Evolutionary conservation across 2,797 vertebrate species (phyloP).

Genomic region (Salmo trutta): DNA sequence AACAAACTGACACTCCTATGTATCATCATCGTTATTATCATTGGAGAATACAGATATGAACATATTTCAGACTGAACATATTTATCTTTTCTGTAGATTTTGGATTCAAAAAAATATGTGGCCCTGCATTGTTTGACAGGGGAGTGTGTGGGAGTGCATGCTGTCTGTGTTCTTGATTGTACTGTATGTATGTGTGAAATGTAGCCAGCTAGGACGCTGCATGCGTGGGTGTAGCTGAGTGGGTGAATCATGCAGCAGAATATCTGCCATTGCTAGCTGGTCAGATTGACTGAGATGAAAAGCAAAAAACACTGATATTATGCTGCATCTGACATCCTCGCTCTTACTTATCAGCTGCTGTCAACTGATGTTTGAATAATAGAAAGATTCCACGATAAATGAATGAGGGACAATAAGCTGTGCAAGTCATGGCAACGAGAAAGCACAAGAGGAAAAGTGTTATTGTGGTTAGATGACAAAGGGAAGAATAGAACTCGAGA

Average conservation of each 20-base stretch:
- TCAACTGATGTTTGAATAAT: background rate
- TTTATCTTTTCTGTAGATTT: background rate
- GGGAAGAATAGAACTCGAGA: background rate
- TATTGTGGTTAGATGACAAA: background rate
- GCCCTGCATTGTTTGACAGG: conserved; percentile 13
- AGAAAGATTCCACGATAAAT: background rate
- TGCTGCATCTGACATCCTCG: background rate
- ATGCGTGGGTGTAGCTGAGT: conserved; percentile 40
- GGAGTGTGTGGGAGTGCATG: conserved; percentile 10
- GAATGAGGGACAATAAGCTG: background rate
- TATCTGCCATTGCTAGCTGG: conserved; percentile 35
- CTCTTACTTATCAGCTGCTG: background rate
- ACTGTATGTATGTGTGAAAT: conserved; percentile 6
- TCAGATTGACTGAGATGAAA: conserved; percentile 29
- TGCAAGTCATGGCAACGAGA: background rate
- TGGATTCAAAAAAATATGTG: background rate
- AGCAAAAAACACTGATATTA: background rate
- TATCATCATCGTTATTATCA: background rate
- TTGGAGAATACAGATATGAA: background rate
- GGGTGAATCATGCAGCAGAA: conserved; percentile 47
- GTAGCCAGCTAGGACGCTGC: conserved; percentile 36
- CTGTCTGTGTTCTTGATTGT: conserved; percentile 11
- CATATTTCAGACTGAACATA: background rate
- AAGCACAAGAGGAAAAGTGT: background rate
- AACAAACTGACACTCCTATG: background rate